Percentiles rank a stretch among this genome's conserved stretches.
phyloP scores from a whole-genome alignment of 2,888 invertebrate genomes.

The Brachylomia viminalis region DNA sequence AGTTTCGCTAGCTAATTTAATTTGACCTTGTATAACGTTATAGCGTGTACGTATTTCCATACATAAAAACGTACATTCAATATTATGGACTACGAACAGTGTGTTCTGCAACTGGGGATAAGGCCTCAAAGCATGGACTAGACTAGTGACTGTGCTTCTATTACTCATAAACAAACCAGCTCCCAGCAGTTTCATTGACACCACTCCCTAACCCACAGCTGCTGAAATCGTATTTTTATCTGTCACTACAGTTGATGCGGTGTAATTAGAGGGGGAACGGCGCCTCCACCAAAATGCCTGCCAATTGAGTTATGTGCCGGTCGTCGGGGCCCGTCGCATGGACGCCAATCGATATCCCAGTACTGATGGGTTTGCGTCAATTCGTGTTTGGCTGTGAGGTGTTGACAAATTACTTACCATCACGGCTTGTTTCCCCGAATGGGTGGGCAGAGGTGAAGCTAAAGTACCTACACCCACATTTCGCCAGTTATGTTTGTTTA shows the following conservation, averaged over 20 bases:
- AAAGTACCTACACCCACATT: too few relatives aligned
- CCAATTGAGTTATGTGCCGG: slow-evolving; percentile 83
- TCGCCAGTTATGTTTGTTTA: too few relatives aligned
- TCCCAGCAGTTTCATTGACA: slow-evolving; percentile 28
- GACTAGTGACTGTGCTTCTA: not conserved
- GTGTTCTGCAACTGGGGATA: not conserved
- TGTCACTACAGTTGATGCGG: slow-evolving; percentile 49
- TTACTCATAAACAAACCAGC: not conserved
- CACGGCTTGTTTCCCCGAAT: not conserved
- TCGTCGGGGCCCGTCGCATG: slow-evolving; percentile 46
- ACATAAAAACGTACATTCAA: not conserved
- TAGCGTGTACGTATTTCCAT: not conserved
- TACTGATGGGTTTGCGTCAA: slow-evolving; percentile 41
- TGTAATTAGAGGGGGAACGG: slow-evolving; percentile 72
- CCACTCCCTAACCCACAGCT: slow-evolving; percentile 18
- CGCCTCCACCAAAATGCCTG: slow-evolving; percentile 85
- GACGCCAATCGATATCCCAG: slow-evolving; percentile 56
- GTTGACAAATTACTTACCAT: not conserved
- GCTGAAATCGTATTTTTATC: slow-evolving; percentile 59
- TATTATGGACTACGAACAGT: not conserved
- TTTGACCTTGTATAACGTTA: too few relatives aligned
- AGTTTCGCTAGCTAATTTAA: too few relatives aligned
- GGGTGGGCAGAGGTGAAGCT: too few relatives aligned
- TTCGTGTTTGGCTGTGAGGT: slow-evolving; percentile 40
- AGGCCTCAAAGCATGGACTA: not conserved